Evolutionary conservation across 2,888 invertebrate genomes (phyloP), one percentile per base, ranked within the genome.

Genomic region (Galerucella nymphaeae): DNA sequence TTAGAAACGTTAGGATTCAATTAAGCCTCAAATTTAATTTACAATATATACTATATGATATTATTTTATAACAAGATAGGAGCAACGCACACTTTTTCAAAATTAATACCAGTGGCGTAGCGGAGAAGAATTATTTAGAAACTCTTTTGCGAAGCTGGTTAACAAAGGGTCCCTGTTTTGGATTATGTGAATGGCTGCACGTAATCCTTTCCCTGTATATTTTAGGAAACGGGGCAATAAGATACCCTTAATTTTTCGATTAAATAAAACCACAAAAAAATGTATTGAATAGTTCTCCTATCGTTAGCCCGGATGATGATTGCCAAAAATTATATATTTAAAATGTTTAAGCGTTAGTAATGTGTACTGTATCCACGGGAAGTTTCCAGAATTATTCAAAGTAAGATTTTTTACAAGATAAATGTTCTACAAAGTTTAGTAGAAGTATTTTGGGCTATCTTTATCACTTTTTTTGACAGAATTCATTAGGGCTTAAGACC

Each of bases 111-210:
- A 62, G 61, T 11, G 41, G 18, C 16, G 61, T 16, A 18, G 10
- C 18, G 18, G 42, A 41, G 18, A 62, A 81, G 81, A 83, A 82
- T 80, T 74, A 73, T 71, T 77, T 75, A 71, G 66, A 79, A 82
- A 58, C 20, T 62, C 4, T 42, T 82, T 81, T 16, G 67, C 53
- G 18, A 16, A n/a, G 16, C 61, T 62, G 18, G 18, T 74, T 78
- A 75, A 11, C 71, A 82, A 84, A 23, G 86, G 86, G 86, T 86
- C 88, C 85, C 87, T 87, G 85, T 85, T 78, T 78, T 80, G 86
- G 88, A 87, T 88, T 89, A 87, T 85, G 88, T 90, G 90, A 90
- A 90, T 90, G 90, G 90, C 90, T 90, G 90, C 90, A 89, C 89
- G 85, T 87, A 88, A 89, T 87, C 89, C 87, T 83, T 75, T 84